Conservation (phyloP, 2,888 invertebrate genomes). For the Diabrotica balteata region DNA sequence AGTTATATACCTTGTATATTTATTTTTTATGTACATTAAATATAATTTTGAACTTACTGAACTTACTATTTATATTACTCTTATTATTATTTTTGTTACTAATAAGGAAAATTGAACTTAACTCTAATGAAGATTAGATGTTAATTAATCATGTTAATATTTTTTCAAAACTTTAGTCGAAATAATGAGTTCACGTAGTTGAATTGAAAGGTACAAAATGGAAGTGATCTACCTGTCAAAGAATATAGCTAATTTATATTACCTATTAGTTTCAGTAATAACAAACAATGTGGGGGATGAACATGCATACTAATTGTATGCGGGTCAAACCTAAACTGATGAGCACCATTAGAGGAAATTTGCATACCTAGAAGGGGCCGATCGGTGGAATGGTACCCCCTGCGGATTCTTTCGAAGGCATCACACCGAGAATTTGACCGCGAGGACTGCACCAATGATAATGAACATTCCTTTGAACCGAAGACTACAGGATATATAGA, state of each 20-base stretch:
- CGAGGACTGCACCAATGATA: constrained; percentile 35
- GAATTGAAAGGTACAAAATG: constrained; percentile 11
- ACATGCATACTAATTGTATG: constrained; percentile 34
- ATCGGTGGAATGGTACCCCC: constrained; percentile 30
- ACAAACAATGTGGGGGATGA: constrained; percentile 38
- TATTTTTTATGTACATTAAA: no score
- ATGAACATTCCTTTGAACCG: constrained; percentile 24
- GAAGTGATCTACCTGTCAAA: constrained; percentile 18
- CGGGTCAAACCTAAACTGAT: constrained; percentile 33
- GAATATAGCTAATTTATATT: constrained; percentile 25
- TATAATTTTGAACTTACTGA: no score
- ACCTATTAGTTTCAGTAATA: constrained; percentile 35
- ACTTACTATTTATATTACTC: no score
- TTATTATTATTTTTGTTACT: no score
- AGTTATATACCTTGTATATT: no score
- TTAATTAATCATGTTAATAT: no score
- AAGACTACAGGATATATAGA: constrained; percentile 28
- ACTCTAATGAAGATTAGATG: no score
- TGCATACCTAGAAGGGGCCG: constrained; percentile 36
- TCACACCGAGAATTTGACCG: constrained; percentile 35
- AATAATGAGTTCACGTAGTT: constrained; percentile 1
- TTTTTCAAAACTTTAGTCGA: neutral
- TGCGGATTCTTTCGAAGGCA: constrained; percentile 32
- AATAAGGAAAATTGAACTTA: no score
- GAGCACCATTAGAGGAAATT: constrained; percentile 35